A percentile compares a stretch with the other conserved stretches of the same genome.
Evolutionary conservation across 2,797 vertebrate species (phyloP).

Genomic region (Moxostoma hubbsi): DNA sequence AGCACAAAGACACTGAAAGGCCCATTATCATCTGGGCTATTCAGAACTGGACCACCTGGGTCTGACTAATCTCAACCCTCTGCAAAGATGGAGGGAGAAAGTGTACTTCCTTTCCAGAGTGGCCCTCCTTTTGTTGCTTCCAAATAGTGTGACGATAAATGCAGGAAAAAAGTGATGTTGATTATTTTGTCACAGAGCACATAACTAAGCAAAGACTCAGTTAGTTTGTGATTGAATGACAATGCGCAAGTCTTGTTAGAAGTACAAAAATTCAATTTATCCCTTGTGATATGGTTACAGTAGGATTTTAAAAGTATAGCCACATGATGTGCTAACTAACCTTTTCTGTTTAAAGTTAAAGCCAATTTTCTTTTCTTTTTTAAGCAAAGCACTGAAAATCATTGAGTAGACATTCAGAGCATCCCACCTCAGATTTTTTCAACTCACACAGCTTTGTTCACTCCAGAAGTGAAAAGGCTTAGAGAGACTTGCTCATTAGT

Average conservation of each 20-base stretch:
- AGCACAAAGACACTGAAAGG: constrained; percentile 42
- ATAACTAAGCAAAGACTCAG: constrained; percentile 2
- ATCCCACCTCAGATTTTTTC: background rate
- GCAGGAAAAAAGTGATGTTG: background rate
- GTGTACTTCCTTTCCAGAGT: constrained; percentile 39
- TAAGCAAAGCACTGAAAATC: constrained; percentile 11
- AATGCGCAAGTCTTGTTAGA: too few relatives aligned
- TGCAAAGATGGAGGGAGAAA: constrained; percentile 25
- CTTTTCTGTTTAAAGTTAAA: too few relatives aligned
- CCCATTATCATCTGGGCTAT: constrained; percentile 41
- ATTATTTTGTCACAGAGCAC: background rate
- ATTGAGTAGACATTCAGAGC: background rate
- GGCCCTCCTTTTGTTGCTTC: constrained; percentile 39
- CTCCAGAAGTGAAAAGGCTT: background rate
- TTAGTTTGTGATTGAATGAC: background rate
- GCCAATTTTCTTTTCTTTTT: background rate
- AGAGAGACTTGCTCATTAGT: background rate
- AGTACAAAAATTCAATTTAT: too few relatives aligned
- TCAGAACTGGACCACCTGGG: constrained; percentile 56
- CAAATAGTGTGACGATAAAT: constrained; percentile 25
- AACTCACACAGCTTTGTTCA: background rate
- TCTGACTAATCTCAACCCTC: constrained; percentile 39
- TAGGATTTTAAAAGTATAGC: background rate
- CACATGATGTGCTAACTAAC: too few relatives aligned
- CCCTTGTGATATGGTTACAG: background rate